These are phyloP conservation scores for Salminus brasiliensis DNA, from an alignment of 2,113 vertebrate genomes.

Conservation along the genomic window DNA sequence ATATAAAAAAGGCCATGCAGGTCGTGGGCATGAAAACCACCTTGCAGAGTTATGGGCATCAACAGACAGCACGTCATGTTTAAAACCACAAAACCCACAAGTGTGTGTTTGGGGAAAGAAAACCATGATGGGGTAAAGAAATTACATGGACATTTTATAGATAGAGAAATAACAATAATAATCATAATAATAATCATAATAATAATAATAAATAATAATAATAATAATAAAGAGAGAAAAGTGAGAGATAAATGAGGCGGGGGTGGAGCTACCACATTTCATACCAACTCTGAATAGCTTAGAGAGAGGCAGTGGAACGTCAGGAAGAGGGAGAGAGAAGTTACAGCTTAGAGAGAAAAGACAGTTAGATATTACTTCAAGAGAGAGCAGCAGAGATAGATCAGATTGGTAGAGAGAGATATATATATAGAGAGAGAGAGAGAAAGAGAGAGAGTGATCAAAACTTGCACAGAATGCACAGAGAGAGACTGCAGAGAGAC, in stretches of 20 bases:
- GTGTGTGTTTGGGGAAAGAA: constrained; percentile 45
- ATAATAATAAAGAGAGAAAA: constrained; percentile 31
- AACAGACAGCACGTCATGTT: constrained; percentile 61
- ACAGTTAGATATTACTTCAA: constrained; percentile 58
- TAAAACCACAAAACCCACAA: constrained; percentile 57
- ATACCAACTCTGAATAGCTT: constrained; percentile 82
- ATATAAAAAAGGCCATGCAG: constrained; percentile 70
- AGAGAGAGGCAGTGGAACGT: constrained; percentile 74
- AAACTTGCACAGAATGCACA: constrained; percentile 85
- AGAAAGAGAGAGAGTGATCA: constrained; percentile 70
- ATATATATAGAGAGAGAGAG: constrained; percentile 57
- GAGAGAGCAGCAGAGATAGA: constrained; percentile 32
- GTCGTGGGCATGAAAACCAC: constrained; percentile 74
- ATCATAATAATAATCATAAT: background rate
- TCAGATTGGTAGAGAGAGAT: constrained; percentile 37
- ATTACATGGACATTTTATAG: constrained; percentile 48
- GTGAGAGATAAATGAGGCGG: constrained; percentile 29
- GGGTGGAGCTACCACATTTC: constrained; percentile 80
- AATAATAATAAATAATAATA: background rate
- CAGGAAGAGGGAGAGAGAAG: constrained; percentile 74
- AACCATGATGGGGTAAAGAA: constrained; percentile 50
- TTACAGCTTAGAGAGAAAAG: constrained; percentile 65
- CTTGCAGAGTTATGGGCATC: constrained; percentile 65
- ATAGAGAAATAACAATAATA: constrained; percentile 1
- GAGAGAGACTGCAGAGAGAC: constrained; percentile 81